Base-by-base conservation (phyloP, 2,113 vertebrate species). In the Cricetomys ansorgei region DNA sequence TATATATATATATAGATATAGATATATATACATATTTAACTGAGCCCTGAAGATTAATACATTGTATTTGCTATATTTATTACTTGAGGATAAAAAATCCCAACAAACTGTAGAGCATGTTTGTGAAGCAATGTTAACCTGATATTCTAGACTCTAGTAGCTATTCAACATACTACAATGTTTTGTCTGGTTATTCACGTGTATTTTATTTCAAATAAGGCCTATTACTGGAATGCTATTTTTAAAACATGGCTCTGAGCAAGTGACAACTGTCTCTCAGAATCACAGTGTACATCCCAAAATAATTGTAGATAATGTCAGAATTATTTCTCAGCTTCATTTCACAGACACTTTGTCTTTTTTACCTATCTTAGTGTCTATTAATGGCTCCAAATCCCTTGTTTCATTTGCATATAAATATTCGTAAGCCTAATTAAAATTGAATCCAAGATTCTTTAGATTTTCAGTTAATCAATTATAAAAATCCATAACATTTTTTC, bases 321-420 rank as follows among this genome's bases (percentile, higher is more conserved):
- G 85, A 11, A 0, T 76, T 40, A 12, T 8, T 59, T 77, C 17
- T 92, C 40, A 40, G 76, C 34, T 92, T 77, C 16, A 95, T 2
- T 7, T 7, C 87, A 92, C 15, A 69, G 48, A 75, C 17, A 92
- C 43, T 0, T 75, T 97, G 29, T 34, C 88, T 96, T 91, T 91
- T 89, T 95, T 96, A 77, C 83, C 70, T 89, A 13, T 7, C 55
- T 72, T 70, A 62, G 1, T 45, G 77, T 97, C 81, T 97, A 55
- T 83, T 94, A 55, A 90, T 77, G 40, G 34, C 50, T 96, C 92
- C 76, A 95, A 94, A 87, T 88, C 40, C 45, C 75, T 95, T 76
- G 90, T 91, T 96, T 96, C 64, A 81, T 94, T 96, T 88, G 37
- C 65, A 97, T 86, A 91, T 97, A 88, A 98, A 92, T 53, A 96